Evolutionary conservation across 2,888 invertebrate species (phyloP).

Genomic region (Acrobeloides nanus): DNA sequence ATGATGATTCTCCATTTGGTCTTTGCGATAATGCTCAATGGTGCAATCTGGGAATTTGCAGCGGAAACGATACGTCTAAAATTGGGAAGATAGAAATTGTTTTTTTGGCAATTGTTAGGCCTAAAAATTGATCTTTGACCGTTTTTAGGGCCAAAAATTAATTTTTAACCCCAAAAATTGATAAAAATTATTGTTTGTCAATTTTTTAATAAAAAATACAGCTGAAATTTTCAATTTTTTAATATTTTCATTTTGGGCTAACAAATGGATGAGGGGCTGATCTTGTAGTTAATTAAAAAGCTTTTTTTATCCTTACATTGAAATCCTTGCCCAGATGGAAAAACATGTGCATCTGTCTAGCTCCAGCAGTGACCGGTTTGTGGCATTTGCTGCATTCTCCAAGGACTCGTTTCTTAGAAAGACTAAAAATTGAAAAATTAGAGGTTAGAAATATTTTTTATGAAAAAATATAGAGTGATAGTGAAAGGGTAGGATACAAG

Average conservation of each 20-base stretch:
- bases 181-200: no score
- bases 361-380: slow-evolving; percentile 52
- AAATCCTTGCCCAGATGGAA: slow-evolving; percentile 50
- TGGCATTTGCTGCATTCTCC: slow-evolving; percentile 48
- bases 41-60: slow-evolving; percentile 45
- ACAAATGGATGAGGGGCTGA: no score
- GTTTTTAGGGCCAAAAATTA: no score
- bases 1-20: slow-evolving; percentile 53
- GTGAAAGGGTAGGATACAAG: no score
- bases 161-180: no score
- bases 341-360: slow-evolving; percentile 53
- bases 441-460: slow-evolving; percentile 1
- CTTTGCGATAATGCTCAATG: slow-evolving; percentile 51
- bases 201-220: no score
- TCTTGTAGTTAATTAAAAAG: no score
- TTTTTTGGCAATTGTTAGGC: no score
- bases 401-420: slow-evolving; percentile 47
- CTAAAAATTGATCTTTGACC: no score
- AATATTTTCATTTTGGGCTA: no score
- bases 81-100: not conserved
- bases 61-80: slow-evolving; percentile 48
- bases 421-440: slow-evolving; percentile 12
- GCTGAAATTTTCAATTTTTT: not conserved
- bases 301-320: slow-evolving; percentile 31
- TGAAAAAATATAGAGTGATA: no score